phyloP scores from a whole-genome alignment of 2,888 invertebrate species.

The Zele albiditarsus region DNA sequence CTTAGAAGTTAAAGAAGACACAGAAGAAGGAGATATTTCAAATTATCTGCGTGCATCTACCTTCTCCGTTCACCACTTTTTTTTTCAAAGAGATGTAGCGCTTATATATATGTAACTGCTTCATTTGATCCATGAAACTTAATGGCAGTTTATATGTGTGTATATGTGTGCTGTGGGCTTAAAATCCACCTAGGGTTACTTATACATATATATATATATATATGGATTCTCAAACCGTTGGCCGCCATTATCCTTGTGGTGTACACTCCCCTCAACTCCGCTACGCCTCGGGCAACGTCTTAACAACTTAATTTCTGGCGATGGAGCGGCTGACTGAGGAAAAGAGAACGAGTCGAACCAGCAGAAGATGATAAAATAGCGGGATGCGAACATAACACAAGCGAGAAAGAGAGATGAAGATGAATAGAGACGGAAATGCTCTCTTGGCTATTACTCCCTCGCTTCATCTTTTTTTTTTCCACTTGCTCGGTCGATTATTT shows the following conservation, averaged over 20 bases:
- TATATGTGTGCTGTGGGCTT: conserved; percentile 2
- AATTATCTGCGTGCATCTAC: neutral
- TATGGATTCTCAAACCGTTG: conserved; percentile 27
- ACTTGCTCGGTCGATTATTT: conserved; percentile 25
- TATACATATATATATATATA: neutral
- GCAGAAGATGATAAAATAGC: conserved; percentile 6
- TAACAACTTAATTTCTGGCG: conserved; percentile 67
- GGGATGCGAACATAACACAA: conserved; percentile 12
- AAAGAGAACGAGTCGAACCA: conserved; percentile 10
- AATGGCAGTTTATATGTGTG: conserved; percentile 11
- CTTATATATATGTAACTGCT: neutral
- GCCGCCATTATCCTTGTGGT: conserved; percentile 56
- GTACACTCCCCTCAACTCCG: conserved; percentile 52
- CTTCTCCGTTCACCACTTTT: neutral
- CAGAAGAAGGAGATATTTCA: neutral
- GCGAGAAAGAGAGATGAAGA: conserved; percentile 17
- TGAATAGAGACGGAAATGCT: neutral
- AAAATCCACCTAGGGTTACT: neutral
- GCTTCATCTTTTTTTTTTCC: conserved; percentile 26
- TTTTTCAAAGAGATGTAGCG: neutral
- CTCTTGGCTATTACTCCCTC: conserved; percentile 20
- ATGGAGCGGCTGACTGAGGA: conserved; percentile 53
- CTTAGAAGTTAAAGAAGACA: neutral
- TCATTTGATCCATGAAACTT: conserved; percentile 4
- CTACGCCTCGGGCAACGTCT: conserved; percentile 64